A percentile compares a stretch with the other conserved stretches of the same genome.
phyloP scores from a whole-genome alignment of 2,888 invertebrate genomes.

The Suillia variegata region DNA sequence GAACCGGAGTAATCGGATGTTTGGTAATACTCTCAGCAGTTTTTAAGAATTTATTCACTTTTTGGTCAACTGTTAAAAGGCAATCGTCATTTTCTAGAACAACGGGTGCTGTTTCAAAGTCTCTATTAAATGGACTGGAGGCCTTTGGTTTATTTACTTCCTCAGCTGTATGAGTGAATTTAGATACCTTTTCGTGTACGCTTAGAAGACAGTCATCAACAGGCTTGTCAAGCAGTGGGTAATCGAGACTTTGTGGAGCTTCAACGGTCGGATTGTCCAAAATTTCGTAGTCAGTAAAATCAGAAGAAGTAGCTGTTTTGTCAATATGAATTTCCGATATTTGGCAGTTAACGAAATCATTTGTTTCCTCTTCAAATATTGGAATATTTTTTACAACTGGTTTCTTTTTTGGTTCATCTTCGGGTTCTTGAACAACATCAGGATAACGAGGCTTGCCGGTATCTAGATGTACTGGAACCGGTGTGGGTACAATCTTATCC shows the following conservation, averaged over 20 bases:
- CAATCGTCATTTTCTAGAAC: constrained; percentile 64
- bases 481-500: constrained; percentile 72
- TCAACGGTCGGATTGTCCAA: constrained; percentile 57
- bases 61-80: constrained; percentile 69
- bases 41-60: constrained; percentile 69
- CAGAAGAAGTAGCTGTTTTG: constrained; percentile 60
- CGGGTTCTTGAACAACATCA: constrained; percentile 76
- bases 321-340: constrained; percentile 64
- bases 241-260: constrained; percentile 64
- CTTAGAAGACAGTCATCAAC: constrained; percentile 70
- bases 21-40: constrained; percentile 67
- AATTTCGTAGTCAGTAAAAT: constrained; percentile 41
- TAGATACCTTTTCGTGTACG: constrained; percentile 73
- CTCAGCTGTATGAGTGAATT: constrained; percentile 67
- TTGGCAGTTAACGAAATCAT: constrained; percentile 60
- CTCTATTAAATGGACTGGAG: constrained; percentile 52
- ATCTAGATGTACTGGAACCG: constrained; percentile 63
- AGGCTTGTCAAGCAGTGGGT: constrained; percentile 58
- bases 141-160: constrained; percentile 59
- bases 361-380: constrained; percentile 66
- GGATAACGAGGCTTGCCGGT: constrained; percentile 73
- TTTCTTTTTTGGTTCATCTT: constrained; percentile 65
- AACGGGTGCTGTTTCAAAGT: constrained; percentile 48
- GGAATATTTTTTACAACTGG: constrained; percentile 63
- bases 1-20: constrained; percentile 36